Evolutionary conservation across 2,113 vertebrate species (phyloP).

Genomic region (Herpailurus yagouaroundi): DNA sequence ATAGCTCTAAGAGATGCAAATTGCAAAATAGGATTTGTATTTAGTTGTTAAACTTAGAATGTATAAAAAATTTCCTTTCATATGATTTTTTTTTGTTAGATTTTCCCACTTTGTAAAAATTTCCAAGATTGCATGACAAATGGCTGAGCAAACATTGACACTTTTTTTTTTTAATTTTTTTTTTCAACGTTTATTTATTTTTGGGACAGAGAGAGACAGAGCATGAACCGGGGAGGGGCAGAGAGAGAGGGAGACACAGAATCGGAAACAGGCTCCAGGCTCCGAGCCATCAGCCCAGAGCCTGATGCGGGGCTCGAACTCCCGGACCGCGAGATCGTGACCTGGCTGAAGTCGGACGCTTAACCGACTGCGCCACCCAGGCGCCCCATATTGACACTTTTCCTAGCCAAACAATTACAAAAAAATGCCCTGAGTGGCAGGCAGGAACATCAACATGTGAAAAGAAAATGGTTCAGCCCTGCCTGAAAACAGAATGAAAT

Average conservation of each 20-base stretch:
- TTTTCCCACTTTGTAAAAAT: constrained; percentile 26
- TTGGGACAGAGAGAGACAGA: no score
- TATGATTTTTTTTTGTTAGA: constrained; percentile 12
- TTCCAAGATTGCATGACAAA: background rate
- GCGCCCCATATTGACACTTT: background rate
- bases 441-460: background rate
- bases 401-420: background rate
- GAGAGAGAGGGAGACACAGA: no score
- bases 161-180: no score
- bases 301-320: no score
- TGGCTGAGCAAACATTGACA: background rate
- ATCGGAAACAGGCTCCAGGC: no score
- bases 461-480: background rate
- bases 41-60: background rate
- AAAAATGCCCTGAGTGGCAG: background rate
- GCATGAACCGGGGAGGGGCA: no score
- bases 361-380: no score
- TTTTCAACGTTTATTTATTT: no score
- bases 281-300: no score
- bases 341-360: no score
- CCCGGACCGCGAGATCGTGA: no score
- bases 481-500: background rate
- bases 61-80: background rate
- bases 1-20: background rate
- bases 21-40: constrained; percentile 26